Conservation (phyloP, 1,140 invertebrate species). For the Anastatus disparis region DNA sequence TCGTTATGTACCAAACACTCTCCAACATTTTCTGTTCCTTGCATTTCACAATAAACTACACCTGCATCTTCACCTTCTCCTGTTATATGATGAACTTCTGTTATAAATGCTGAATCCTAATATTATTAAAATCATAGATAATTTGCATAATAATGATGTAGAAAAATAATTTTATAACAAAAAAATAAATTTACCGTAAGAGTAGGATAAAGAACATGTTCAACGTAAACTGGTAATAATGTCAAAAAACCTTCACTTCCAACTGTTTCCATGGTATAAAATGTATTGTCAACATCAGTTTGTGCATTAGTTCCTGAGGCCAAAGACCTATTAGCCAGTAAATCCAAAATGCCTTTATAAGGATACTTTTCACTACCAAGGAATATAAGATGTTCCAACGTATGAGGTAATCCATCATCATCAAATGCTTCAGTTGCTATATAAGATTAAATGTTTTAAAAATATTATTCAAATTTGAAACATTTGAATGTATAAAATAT, state of each 20-base stretch:
- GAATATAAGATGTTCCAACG: constrained; percentile 92
- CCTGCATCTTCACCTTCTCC: constrained; percentile 89
- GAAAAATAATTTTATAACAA: too few relatives aligned
- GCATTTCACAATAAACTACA: constrained; percentile 95
- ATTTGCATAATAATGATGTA: constrained; percentile 6
- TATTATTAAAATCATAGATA: constrained; percentile 4
- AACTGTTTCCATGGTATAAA: constrained; percentile 88
- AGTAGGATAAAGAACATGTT: constrained; percentile 88
- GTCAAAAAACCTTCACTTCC: constrained; percentile 88
- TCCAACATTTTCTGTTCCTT: constrained; percentile 84
- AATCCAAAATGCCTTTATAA: constrained; percentile 88
- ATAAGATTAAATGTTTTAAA: constrained; percentile 6
- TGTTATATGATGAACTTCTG: constrained; percentile 93
- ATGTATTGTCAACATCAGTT: constrained; percentile 87
- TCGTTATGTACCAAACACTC: constrained; percentile 74
- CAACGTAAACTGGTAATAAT: constrained; percentile 89
- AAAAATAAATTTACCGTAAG: constrained; percentile 74
- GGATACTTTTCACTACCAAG: constrained; percentile 91
- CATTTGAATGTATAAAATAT: background rate
- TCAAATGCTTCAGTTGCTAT: constrained; percentile 89
- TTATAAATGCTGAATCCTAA: constrained; percentile 82
- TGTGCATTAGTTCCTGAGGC: constrained; percentile 92
- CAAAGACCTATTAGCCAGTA: constrained; percentile 88
- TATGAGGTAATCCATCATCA: constrained; percentile 93
- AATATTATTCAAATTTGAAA: too few relatives aligned